Evolutionary conservation across 1,140 invertebrate species (phyloP), one percentile per base, ranked within the genome.

Genomic region (Acromyrmex heyeri): DNA sequence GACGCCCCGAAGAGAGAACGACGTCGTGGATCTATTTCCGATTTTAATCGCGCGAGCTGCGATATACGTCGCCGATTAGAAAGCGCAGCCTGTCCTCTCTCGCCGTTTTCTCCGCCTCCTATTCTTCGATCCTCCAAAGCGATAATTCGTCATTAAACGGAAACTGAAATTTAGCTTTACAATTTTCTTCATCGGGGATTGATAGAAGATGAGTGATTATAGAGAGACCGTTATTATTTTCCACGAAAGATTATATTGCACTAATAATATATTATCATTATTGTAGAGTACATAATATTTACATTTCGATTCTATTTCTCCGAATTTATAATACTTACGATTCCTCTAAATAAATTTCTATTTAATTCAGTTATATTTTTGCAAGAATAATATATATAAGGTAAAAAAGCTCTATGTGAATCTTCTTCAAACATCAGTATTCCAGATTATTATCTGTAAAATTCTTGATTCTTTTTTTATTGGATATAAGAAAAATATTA

Each of bases 31-130:
- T 67, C 83, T 73, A 82, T 61, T 83, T 83, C 38, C 55, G 69
- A 83, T 83, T 75, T 75, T 73, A 75, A 83, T 83, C 79, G 67
- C 55, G 4, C 34, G 55, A 65, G 24, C n/a, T 8, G 78, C 64
- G 53, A 82, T 70, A 70, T 70, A 72, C 21, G 53, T 73, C 55
- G 38, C 38, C 79, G 79, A 83, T 85, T 85, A 78, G 48, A 78
- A 85, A 78, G 61, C 38, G 5, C 44, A 14, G 72, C 10, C 16
- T 70, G n/a, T 70, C 21, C 30, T 16, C 53, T 27, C 14, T 5
- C 16, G 14, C 12, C 27, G 24, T 69, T 27, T 3, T 16, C 16
- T 16, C 21, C 24, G 61, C 21, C 34, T 50, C 27, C 64, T 61
- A 34, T 61, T 82, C 53, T 30, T 30, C 79, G 55, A 30, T 21